These are phyloP conservation scores for Ecdyonurus torrentis DNA, from an alignment of 2,888 invertebrate genomes.

Conservation along the genomic window DNA sequence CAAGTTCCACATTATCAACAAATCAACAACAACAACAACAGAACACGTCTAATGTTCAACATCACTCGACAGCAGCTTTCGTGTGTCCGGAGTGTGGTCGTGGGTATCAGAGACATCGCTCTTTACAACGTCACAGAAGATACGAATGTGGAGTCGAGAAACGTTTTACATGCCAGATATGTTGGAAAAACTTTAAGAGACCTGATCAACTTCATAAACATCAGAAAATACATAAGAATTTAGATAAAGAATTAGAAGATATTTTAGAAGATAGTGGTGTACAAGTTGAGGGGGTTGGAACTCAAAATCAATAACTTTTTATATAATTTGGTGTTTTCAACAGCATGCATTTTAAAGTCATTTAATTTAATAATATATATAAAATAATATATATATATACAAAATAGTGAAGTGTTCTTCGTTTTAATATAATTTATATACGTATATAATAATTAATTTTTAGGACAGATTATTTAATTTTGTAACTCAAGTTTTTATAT, in stretches of 20 bases:
- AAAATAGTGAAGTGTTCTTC: no score
- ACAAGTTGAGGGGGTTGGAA: no score
- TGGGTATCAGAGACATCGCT: constrained; percentile 15
- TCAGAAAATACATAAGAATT: constrained; percentile 11
- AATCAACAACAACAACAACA: constrained; percentile 9
- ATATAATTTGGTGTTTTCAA: no score
- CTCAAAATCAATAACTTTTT: no score
- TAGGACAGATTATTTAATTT: no score
- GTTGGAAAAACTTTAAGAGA: constrained; percentile 25
- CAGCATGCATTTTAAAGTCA: no score
- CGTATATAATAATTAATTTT: no score
- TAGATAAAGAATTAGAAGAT: not conserved
- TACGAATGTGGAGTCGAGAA: constrained; percentile 27
- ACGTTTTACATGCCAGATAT: constrained; percentile 27
- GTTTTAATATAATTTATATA: no score
- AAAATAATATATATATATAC: no score
- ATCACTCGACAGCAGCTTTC: constrained; percentile 13
- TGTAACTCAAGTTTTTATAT: no score
- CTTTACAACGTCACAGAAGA: constrained; percentile 23
- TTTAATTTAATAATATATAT: no score
- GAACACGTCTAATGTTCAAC: constrained; percentile 8
- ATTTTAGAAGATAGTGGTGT: not conserved
- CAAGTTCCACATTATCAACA: constrained; percentile 11
- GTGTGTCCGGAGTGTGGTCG: constrained; percentile 15
- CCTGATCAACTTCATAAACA: constrained; percentile 20